These are phyloP conservation scores for Drosophila neutralis DNA, from an alignment of 2,888 invertebrate genomes.

Conservation along the genomic window DNA sequence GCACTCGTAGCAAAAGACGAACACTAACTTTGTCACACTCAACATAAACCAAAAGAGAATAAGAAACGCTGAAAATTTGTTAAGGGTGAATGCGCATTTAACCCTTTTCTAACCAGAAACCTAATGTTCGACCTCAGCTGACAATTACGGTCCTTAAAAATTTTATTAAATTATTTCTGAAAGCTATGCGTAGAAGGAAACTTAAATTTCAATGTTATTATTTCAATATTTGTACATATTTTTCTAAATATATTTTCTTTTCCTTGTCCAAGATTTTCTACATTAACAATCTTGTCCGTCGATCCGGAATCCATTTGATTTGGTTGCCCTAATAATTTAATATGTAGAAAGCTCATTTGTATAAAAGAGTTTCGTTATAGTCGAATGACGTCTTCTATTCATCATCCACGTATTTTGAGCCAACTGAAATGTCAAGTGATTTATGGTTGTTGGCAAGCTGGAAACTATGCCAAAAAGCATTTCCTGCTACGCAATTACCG, in stretches of 20 bases:
- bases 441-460: conserved; percentile 44
- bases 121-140: neutral
- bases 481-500: conserved; percentile 68
- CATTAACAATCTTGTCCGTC: neutral
- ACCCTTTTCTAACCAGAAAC: conserved; percentile 50
- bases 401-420: conserved; percentile 22
- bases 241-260: neutral
- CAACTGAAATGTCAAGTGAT: conserved; percentile 48
- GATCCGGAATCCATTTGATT: neutral
- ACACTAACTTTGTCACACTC: neutral
- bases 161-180: conserved; percentile 1
- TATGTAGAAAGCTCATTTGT: conserved; percentile 13
- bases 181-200: neutral
- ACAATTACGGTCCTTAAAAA: neutral
- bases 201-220: neutral
- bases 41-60: neutral
- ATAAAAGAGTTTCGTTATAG: conserved; percentile 10
- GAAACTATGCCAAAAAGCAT: conserved; percentile 72
- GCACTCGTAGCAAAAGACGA: neutral
- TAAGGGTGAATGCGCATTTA: conserved; percentile 43
- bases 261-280: neutral
- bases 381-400: conserved; percentile 27
- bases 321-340: neutral
- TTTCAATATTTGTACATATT: neutral
- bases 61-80: conserved; percentile 52